These are phyloP conservation scores for Circaetus cinerascens DNA, from an alignment of 2,113 vertebrate genomes.

Conservation along the genomic window DNA sequence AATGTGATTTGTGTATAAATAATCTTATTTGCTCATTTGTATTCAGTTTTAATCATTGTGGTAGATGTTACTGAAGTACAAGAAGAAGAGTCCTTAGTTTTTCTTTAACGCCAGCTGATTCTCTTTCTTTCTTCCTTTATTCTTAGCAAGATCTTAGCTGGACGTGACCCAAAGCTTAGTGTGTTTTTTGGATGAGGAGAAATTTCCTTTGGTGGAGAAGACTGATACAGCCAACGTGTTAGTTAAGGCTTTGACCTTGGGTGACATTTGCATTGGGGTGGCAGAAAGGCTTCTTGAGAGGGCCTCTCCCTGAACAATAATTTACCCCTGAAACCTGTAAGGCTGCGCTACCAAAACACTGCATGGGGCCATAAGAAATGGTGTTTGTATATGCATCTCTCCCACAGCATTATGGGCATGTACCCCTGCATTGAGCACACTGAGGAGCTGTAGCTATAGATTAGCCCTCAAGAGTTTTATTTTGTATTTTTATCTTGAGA, in stretches of 20 bases:
- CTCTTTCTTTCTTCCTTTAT: background rate
- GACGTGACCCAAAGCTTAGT: background rate
- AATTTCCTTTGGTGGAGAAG: background rate
- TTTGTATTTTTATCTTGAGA: constrained; percentile 56
- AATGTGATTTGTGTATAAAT: background rate
- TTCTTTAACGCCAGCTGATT: background rate
- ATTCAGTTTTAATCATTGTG: constrained; percentile 19
- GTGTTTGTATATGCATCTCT: constrained; percentile 32
- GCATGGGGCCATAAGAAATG: constrained; percentile 29
- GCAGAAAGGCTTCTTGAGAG: background rate
- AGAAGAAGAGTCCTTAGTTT: background rate
- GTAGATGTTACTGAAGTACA: background rate
- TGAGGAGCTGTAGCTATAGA: constrained; percentile 1
- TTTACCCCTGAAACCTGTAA: background rate
- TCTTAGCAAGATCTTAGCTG: background rate
- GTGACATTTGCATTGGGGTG: background rate
- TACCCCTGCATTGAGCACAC: constrained; percentile 9
- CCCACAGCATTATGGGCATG: constrained; percentile 33
- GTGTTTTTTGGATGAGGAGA: background rate
- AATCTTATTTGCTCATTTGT: constrained; percentile 4
- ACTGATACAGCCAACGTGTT: background rate
- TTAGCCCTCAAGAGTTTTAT: constrained; percentile 9
- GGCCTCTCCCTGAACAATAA: background rate
- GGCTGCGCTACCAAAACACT: background rate
- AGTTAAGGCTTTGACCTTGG: background rate